phyloP scores from a whole-genome alignment of 2,113 vertebrate species.

The Toxotes chatareus region DNA sequence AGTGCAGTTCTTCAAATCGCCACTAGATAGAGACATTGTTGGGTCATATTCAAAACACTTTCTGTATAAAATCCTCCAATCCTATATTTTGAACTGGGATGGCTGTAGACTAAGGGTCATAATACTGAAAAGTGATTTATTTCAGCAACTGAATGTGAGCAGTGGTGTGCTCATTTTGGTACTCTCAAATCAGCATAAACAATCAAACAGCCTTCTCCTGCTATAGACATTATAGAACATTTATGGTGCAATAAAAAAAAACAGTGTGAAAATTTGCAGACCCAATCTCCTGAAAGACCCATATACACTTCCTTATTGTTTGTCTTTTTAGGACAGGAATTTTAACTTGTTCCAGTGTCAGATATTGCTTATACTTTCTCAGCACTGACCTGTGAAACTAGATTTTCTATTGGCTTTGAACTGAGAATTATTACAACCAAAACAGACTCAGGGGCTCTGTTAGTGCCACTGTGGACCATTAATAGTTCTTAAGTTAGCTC shows the following conservation, averaged over 20 bases:
- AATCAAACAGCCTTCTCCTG: not conserved
- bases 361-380: not conserved
- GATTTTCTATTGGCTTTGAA: not conserved
- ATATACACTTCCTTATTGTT: not conserved
- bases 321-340: not conserved
- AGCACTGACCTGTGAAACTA: not conserved
- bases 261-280: not conserved
- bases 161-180: not conserved
- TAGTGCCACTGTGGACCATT: not conserved
- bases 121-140: not conserved
- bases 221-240: not conserved
- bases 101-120: not conserved
- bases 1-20: constrained; percentile 54
- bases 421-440: not conserved
- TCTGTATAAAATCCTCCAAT: not conserved
- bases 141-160: not conserved
- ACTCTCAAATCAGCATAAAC: not conserved
- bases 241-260: not conserved
- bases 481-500: not conserved
- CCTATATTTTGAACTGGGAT: constrained; percentile 9
- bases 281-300: not conserved
- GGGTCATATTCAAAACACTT: constrained; percentile 24
- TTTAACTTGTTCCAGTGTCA: not conserved
- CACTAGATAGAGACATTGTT: constrained; percentile 72
- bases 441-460: not conserved